phyloP scores from a whole-genome alignment of 2,888 invertebrate species.

The Athrips mouffetella region DNA sequence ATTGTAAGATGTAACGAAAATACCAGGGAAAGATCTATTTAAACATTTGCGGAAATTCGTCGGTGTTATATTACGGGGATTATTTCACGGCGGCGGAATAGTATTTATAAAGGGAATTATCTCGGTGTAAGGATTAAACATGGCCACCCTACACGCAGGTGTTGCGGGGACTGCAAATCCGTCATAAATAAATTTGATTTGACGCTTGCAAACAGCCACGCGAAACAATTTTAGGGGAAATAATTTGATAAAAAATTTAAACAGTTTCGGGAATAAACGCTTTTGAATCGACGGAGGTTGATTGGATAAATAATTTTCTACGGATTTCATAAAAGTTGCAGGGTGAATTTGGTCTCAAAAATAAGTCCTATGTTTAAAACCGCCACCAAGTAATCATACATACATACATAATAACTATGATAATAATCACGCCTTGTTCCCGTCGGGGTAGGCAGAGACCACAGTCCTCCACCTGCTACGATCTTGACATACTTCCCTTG shows the following conservation, averaged over 20 bases:
- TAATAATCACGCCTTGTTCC: too few relatives aligned
- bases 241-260: constrained; percentile 32
- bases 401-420: too few relatives aligned
- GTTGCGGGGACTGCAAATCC: constrained; percentile 52
- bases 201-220: constrained; percentile 58
- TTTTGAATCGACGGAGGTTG: constrained; percentile 1
- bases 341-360: too few relatives aligned
- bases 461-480: too few relatives aligned
- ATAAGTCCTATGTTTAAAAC: too few relatives aligned
- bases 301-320: too few relatives aligned
- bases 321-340: too few relatives aligned
- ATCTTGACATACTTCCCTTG: too few relatives aligned
- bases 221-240: constrained; percentile 48
- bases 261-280: constrained; percentile 24
- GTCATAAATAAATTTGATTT: constrained; percentile 71
- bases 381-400: too few relatives aligned
- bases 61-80: constrained; percentile 26
- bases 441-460: too few relatives aligned
- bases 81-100: constrained; percentile 31
- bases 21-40: not conserved
- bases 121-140: constrained; percentile 39
- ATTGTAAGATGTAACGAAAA: not conserved
- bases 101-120: constrained; percentile 42
- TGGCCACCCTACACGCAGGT: constrained; percentile 59
- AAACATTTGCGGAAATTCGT: not conserved